Base-by-base conservation (phyloP, 1,140 invertebrate species). In the Drosophila orena region DNA sequence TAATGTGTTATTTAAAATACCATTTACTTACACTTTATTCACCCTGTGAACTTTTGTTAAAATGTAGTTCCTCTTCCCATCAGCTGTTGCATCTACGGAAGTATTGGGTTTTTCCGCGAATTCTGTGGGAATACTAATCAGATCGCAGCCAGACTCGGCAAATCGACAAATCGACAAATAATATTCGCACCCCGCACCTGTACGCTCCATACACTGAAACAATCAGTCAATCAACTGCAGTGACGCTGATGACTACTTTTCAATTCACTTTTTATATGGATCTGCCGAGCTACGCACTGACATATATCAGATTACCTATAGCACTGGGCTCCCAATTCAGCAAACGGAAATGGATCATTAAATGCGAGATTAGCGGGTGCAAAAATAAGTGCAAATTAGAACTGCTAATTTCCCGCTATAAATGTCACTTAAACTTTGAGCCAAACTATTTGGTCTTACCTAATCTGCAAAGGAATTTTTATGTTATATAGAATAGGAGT, bases 311-410 rank as follows among this genome's bases (percentile, higher is more conserved):
- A 62, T 74, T 55, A 38, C 50, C 44, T 40, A 38, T 59, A 55
- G 42, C 43, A 58, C 65, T 70, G 35, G 43, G 24, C 42, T 38
- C 8, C 22, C 15, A 38, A 55, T 76, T 69, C 46, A 17, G 40
- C 40, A 47, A 79, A 60, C 71, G 77, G 77, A 80, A 80, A 47
- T 46, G 15, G 34, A 52, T 76, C 17, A 70, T 80, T 75, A 56
- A 57, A 30, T 54, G 72, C 30, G 10, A 64, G 53, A 64, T 75
- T 53, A 59, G 52, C 6, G 40, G 17, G 40, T 46, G 40, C n/a
- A 58, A 59, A 40, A 43, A 17, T 11, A 60, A 43, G 46, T 40
- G n/a, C 15, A 53, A 43, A 27, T 37, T 34, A 40, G n/a, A 49
- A 70, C 64, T 54, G 52, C 5, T 24, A 38, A 10, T 35, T 62